These are phyloP conservation scores for Ophion ventricosus DNA, from an alignment of 2,888 invertebrate genomes.

Conservation along the genomic window DNA sequence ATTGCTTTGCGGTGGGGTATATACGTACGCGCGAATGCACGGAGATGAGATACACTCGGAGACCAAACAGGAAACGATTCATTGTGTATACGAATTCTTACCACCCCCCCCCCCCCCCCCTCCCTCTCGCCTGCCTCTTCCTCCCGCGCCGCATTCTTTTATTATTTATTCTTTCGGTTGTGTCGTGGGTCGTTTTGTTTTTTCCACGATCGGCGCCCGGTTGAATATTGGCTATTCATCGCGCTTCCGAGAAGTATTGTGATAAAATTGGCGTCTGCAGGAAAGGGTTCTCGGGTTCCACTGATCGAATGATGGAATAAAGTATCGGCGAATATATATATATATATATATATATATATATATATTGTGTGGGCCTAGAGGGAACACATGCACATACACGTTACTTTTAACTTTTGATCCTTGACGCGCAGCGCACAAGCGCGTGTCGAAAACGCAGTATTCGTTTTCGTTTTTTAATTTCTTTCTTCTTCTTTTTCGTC, in stretches of 20 bases:
- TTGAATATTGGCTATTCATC: conserved; percentile 36
- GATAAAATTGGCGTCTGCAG: conserved; percentile 41
- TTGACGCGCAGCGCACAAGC: neutral
- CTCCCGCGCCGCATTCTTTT: neutral
- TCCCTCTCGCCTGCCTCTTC: neutral
- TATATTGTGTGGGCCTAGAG: too few species aligned
- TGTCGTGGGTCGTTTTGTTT: neutral
- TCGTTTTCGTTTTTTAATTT: too few species aligned
- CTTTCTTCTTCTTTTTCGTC: too few species aligned
- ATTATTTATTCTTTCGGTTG: neutral
- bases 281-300: conserved; percentile 64
- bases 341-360: neutral
- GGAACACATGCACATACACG: too few species aligned
- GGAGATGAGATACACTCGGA: conserved; percentile 11
- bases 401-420: neutral
- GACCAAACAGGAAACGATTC: conserved; percentile 42
- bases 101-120: neutral
- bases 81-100: conserved; percentile 45
- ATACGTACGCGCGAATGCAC: neutral
- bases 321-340: conserved; percentile 4
- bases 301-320: conserved; percentile 39
- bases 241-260: conserved; percentile 38
- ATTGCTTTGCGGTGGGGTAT: neutral
- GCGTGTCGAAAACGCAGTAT: neutral
- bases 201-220: conserved; percentile 32